Percentiles rank a stretch among this genome's conserved stretches.
These are phyloP conservation scores for Lasioglossum calceatum DNA, from an alignment of 2,888 invertebrate species.

Conservation along the genomic window DNA sequence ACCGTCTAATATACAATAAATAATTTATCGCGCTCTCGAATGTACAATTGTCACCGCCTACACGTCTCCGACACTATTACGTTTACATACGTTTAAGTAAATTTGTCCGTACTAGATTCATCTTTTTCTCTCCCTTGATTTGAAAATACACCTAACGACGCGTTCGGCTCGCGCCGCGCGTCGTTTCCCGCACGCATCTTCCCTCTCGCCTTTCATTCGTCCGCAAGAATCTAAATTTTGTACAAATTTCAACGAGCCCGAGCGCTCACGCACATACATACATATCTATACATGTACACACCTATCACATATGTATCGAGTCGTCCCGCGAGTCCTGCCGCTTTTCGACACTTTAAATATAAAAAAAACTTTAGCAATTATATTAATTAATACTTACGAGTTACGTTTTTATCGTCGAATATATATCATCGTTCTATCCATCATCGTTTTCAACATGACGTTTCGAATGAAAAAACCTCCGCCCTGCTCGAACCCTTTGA, in stretches of 20 bases:
- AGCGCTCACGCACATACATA: neutral
- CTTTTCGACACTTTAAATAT: too few species aligned
- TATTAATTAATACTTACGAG: neutral
- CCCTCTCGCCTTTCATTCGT: conserved; percentile 63
- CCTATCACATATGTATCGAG: neutral
- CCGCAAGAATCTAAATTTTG: conserved; percentile 71
- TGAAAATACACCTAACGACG: conserved; percentile 4
- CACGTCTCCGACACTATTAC: conserved; percentile 49
- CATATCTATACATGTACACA: conserved; percentile 1
- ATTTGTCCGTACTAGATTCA: conserved; percentile 75
- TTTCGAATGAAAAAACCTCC: neutral
- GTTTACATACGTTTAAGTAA: conserved; percentile 74
- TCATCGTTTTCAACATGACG: neutral
- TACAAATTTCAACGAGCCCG: conserved; percentile 71
- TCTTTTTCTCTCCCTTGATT: conserved; percentile 29
- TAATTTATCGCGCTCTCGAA: conserved; percentile 80
- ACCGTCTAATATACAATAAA: conserved; percentile 82
- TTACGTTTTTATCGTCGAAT: neutral
- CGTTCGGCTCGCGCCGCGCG: neutral
- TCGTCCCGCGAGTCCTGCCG: neutral
- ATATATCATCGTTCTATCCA: neutral
- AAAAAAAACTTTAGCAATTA: conserved; percentile 1
- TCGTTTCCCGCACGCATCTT: neutral
- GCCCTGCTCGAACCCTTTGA: neutral
- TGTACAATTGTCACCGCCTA: conserved; percentile 77